Evolutionary conservation across 2,797 vertebrate species (phyloP).

Genomic region (Kryptolebias ocellatus): DNA sequence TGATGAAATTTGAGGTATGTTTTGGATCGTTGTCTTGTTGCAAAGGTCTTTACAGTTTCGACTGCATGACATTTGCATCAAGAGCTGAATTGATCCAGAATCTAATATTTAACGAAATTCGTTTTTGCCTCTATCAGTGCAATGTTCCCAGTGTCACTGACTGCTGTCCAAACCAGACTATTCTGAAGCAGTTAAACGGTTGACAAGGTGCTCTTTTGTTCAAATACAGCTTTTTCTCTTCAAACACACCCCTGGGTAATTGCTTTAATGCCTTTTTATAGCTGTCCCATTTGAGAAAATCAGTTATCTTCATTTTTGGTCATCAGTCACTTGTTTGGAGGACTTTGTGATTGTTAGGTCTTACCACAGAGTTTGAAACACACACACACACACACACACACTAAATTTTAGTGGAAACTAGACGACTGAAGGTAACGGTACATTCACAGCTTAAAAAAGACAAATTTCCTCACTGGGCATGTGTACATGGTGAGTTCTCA

Average conservation of each 20-base stretch:
- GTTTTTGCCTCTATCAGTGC: background rate
- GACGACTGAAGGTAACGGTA: too few relatives aligned
- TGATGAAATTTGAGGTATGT: background rate
- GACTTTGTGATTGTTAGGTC: constrained; percentile 4
- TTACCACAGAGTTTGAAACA: background rate
- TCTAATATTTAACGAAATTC: background rate
- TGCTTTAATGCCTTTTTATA: constrained; percentile 18
- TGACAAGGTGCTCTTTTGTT: constrained; percentile 4
- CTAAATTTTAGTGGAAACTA: too few relatives aligned
- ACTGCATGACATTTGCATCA: constrained; percentile 1
- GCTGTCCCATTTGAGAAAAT: background rate
- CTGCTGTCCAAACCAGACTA: background rate
- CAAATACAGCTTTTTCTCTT: constrained; percentile 4
- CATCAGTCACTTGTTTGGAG: background rate
- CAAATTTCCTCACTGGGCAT: too few relatives aligned
- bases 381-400: too few relatives aligned
- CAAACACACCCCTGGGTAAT: background rate
- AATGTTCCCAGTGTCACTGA: background rate
- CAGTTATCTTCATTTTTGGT: background rate
- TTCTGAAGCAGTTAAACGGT: constrained; percentile 1
- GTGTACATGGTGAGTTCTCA: too few relatives aligned
- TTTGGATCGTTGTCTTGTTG: background rate
- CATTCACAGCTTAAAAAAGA: too few relatives aligned
- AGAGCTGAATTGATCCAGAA: background rate
- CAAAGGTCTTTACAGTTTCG: background rate